Evolutionary conservation across 2,797 vertebrate species (phyloP).

Genomic region (Columba guinea): DNA sequence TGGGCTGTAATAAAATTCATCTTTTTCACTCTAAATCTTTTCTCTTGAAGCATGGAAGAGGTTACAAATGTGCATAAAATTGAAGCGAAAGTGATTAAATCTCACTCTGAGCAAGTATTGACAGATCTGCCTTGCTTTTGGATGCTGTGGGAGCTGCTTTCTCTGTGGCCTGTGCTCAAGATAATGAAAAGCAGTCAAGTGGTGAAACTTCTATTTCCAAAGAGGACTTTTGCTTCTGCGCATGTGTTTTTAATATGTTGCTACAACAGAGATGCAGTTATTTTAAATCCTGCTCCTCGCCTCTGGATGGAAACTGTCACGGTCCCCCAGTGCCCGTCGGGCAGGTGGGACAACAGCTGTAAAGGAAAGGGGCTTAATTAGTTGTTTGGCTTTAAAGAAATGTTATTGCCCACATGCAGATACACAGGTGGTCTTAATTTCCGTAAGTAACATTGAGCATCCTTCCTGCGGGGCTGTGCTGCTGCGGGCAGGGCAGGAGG

Average conservation of each 20-base stretch:
- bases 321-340: not conserved
- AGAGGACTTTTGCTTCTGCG: not conserved
- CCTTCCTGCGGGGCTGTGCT: not conserved
- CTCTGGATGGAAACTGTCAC: not conserved
- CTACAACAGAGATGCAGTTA: not conserved
- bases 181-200: slow-evolving; percentile 57
- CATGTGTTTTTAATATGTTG: not conserved
- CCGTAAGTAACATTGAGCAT: not conserved
- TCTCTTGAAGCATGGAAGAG: slow-evolving; percentile 44
- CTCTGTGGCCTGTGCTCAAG: not conserved
- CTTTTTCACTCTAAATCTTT: slow-evolving; percentile 28
- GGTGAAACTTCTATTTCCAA: slow-evolving; percentile 20
- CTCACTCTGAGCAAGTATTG: slow-evolving; percentile 13
- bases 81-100: slow-evolving; percentile 55
- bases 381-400: not conserved
- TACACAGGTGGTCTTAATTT: not conserved
- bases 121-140: slow-evolving; percentile 18
- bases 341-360: not conserved
- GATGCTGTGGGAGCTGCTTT: not conserved
- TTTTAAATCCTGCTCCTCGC: not conserved
- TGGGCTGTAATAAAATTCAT: slow-evolving; percentile 8
- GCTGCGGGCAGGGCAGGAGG: not conserved
- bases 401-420: fast-evolving
- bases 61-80: slow-evolving; percentile 63
- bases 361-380: not conserved